These are phyloP conservation scores for Pherbina coryleti DNA, from an alignment of 2,888 invertebrate species.

Conservation along the genomic window DNA sequence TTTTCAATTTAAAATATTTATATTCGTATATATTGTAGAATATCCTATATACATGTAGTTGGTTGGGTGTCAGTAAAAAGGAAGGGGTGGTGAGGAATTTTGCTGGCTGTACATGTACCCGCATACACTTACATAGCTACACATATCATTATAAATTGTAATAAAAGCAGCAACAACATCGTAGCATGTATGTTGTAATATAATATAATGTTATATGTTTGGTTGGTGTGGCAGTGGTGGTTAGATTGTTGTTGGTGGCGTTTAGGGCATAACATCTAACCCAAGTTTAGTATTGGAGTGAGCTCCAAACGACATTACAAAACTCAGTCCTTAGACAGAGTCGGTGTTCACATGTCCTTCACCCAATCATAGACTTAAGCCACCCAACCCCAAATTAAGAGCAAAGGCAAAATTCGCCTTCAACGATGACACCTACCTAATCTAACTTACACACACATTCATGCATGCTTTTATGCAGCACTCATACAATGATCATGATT, in stretches of 20 bases:
- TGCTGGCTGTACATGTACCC: not conserved
- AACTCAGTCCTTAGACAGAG: conserved; percentile 55
- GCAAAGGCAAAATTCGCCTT: conserved; percentile 24
- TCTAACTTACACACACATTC: conserved; percentile 5
- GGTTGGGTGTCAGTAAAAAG: not conserved
- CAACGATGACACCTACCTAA: not conserved
- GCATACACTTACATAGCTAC: conserved; percentile 45
- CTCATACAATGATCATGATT: not conserved
- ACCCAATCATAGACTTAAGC: conserved; percentile 25
- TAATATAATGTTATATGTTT: conserved; percentile 31
- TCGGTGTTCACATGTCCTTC: conserved; percentile 35
- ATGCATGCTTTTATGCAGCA: not conserved
- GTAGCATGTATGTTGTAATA: conserved; percentile 41
- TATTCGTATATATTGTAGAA: conserved; percentile 57
- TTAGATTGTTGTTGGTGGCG: conserved; percentile 48
- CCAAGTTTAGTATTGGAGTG: conserved; percentile 30
- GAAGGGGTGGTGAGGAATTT: conserved; percentile 48
- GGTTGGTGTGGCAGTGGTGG: not conserved
- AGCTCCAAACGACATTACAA: conserved; percentile 52
- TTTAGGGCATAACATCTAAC: conserved; percentile 60
- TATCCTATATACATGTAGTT: conserved; percentile 50
- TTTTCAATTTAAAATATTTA: conserved; percentile 47
- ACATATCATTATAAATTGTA: conserved; percentile 65
- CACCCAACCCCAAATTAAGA: conserved; percentile 42
- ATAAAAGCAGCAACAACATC: conserved; percentile 56